Conservation (phyloP, 2,888 invertebrate genomes). For the Amiota communis region DNA sequence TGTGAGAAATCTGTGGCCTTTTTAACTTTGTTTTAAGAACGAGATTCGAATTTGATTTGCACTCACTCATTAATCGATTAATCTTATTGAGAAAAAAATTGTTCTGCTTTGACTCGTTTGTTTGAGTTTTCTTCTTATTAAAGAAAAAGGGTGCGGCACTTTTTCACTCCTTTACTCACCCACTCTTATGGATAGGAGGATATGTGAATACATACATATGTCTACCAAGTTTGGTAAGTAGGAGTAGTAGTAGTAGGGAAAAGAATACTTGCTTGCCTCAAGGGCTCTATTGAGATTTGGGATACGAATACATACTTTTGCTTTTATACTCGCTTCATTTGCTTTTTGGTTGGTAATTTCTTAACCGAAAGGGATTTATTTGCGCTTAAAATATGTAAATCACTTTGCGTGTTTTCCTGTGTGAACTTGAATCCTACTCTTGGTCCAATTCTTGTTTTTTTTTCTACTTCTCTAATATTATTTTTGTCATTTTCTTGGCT, state of each 20-base stretch:
- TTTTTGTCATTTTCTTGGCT: not conserved
- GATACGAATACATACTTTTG: not conserved
- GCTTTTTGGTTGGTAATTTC: not conserved
- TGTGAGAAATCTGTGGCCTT: not conserved
- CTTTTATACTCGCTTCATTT: not conserved
- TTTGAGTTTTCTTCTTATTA: too few relatives aligned
- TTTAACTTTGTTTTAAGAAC: not conserved
- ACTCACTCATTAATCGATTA: conserved; percentile 46
- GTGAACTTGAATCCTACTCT: not conserved
- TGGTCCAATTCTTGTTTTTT: not conserved
- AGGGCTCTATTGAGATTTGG: not conserved
- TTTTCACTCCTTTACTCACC: too few relatives aligned
- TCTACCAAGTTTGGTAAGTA: too few relatives aligned
- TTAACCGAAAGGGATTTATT: conserved; percentile 9
- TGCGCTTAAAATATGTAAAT: conserved; percentile 21
- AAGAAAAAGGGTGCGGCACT: too few relatives aligned
- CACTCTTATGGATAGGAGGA: too few relatives aligned
- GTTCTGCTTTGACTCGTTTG: not conserved
- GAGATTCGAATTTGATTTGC: not conserved
- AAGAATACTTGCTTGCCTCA: not conserved
- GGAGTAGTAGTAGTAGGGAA: too few relatives aligned
- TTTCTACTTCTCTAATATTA: not conserved
- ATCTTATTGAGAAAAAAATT: conserved; percentile 62
- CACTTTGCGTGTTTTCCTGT: conserved; percentile 5
- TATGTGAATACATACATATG: too few relatives aligned